Evolutionary conservation across 2,797 vertebrate genomes (phyloP).

Genomic region (Enteromius trimaculatus): DNA sequence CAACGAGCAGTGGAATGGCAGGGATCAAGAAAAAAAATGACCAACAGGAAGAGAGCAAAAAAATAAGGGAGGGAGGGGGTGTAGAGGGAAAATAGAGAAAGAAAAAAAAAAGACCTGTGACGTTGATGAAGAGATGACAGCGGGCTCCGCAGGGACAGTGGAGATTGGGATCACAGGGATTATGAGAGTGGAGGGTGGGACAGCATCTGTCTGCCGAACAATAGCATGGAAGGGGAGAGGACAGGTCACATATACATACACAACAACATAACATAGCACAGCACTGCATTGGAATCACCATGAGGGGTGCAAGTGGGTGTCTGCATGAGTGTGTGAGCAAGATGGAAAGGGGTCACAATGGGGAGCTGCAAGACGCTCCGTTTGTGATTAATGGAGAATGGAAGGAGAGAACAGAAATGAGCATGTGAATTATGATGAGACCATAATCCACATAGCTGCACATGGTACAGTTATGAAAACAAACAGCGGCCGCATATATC

Average conservation of each 20-base stretch:
- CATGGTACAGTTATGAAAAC: background rate
- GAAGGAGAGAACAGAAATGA: constrained; percentile 12
- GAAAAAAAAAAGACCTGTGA: constrained; percentile 84
- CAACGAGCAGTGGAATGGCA: constrained; percentile 64
- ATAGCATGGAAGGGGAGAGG: constrained; percentile 73
- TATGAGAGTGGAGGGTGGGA: constrained; percentile 89
- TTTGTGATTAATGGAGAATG: constrained; percentile 37
- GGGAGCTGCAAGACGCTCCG: background rate
- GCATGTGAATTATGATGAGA: constrained; percentile 17
- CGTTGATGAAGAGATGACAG: constrained; percentile 81
- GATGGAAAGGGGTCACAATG: background rate
- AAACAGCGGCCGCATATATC: background rate
- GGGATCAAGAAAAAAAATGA: constrained; percentile 64
- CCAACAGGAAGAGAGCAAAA: constrained; percentile 47
- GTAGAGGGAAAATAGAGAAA: constrained; percentile 50
- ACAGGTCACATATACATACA: constrained; percentile 79
- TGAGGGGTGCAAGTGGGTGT: constrained; percentile 4
- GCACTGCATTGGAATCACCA: constrained; percentile 33
- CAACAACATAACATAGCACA: constrained; percentile 57
- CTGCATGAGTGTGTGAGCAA: background rate
- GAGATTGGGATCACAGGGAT: constrained; percentile 92
- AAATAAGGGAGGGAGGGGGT: constrained; percentile 52
- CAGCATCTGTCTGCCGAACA: constrained; percentile 91
- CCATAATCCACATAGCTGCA: constrained; percentile 16
- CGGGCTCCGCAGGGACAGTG: constrained; percentile 89